Evolutionary conservation across 2,113 vertebrate genomes (phyloP).

Genomic region (Lycaon pictus): DNA sequence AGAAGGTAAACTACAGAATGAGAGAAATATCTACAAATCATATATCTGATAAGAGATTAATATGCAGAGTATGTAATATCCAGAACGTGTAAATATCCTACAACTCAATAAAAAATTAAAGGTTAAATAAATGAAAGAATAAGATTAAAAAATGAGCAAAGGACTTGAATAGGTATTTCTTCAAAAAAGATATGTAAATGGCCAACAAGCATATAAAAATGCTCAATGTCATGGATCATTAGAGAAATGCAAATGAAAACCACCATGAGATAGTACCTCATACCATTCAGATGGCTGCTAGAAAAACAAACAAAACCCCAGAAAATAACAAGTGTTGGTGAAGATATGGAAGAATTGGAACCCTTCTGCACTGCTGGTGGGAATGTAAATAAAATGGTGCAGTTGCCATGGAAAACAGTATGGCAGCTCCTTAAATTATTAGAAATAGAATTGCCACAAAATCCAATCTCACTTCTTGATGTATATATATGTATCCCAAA

Average conservation of each 20-base stretch:
- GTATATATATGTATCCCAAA: not conserved
- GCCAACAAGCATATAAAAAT: not conserved
- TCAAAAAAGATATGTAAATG: not conserved
- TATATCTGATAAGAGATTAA: not conserved
- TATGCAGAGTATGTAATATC: not conserved
- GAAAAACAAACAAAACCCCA: not conserved
- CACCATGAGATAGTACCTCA: not conserved
- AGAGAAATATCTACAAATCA: slow-evolving; percentile 19
- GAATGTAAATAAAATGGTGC: not conserved
- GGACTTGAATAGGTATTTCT: not conserved
- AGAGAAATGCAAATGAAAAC: slow-evolving; percentile 42
- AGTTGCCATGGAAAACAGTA: not conserved
- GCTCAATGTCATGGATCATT: not conserved
- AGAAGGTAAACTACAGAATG: not conserved
- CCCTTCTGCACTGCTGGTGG: not conserved
- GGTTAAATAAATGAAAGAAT: not conserved
- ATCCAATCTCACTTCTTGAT: not conserved
- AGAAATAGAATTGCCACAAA: not conserved
- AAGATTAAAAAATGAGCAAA: slow-evolving; percentile 28
- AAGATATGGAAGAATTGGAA: not conserved
- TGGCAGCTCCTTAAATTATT: not conserved
- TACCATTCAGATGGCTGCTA: not conserved
- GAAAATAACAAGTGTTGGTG: not conserved
- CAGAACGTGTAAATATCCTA: not conserved
- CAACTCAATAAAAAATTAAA: slow-evolving; percentile 22